Base-by-base conservation (phyloP, 2,113 vertebrate genomes). In the Cyphomyrus discorhynchus region DNA sequence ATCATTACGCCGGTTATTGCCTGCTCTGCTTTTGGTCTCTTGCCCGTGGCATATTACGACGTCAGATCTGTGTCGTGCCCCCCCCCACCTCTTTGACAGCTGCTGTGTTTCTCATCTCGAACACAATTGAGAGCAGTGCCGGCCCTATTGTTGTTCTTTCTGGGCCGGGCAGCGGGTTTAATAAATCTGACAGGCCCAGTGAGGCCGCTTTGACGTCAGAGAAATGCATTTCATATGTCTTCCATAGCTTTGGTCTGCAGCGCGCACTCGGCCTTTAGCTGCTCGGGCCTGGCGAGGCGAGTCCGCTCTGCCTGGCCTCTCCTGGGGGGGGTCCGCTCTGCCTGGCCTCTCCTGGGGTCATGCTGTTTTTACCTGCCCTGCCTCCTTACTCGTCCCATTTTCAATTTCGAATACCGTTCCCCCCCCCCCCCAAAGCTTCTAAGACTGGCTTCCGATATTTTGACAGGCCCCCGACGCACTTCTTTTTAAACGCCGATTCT, bases 31-130 rank as follows among this genome's bases (percentile, higher is more conserved):
- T 92, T 88, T 93, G 92, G 89, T 92, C 92, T 90, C 88, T 90
- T 92, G 89, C 31, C 90, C 84, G 92, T 90, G 93, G 86, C 89
- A 86, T 89, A 92, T 92, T 92, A 91, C 93, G 91, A 94, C 93
- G 92, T 93, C 90, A 93, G 89, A 92, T 87, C 91, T 88, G 93
- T 93, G 92, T 92, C 92, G 91, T 92, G 94, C 92, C 92, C 53
- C 86, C 80, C 42, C 80, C 42, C 35, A 39, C 42, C 19, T 62
- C 27, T 90, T 9, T 93, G 92, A 92, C 92, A 92, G 91, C 92
- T 87, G 84, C 86, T 86, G 50, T 91, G 88, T 91, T 93, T 93
- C 89, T 92, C 91, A 90, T 91, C 90, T 92, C 52, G 19, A 62
- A 91, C 82, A 89, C 70, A 49, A 42, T 89, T 49, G 42, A 92